phyloP scores from a whole-genome alignment of 2,113 vertebrate genomes.

The Mola mola region DNA sequence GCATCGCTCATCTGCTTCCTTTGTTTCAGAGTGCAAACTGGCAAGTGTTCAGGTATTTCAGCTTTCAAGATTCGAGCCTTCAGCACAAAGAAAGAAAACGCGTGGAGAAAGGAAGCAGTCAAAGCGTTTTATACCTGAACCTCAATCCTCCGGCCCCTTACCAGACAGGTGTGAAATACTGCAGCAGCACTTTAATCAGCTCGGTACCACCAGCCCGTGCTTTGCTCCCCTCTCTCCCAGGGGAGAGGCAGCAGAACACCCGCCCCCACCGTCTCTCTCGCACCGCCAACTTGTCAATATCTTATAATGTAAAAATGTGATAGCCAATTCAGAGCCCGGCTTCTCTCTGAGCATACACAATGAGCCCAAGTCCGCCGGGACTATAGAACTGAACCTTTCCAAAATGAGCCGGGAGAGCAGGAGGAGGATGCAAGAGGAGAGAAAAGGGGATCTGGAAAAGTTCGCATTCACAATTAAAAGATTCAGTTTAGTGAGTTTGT shows the following conservation, averaged over 20 bases:
- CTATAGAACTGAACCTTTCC: conserved; percentile 37
- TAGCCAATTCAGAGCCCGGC: conserved; percentile 68
- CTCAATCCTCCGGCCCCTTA: too few species aligned
- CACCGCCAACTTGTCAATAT: conserved; percentile 74
- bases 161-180: conserved; percentile 42
- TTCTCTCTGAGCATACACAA: conserved; percentile 66
- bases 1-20: background rate
- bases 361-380: conserved; percentile 53
- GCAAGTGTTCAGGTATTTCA: too few species aligned
- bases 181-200: conserved; percentile 58
- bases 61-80: too few species aligned
- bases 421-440: conserved; percentile 31
- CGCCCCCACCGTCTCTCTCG: conserved; percentile 23
- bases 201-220: conserved; percentile 45
- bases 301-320: conserved; percentile 76
- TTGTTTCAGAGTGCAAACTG: background rate
- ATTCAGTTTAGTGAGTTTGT: conserved; percentile 41
- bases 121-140: too few species aligned
- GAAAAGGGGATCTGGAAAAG: conserved; percentile 1
- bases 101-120: too few species aligned
- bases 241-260: conserved; percentile 31
- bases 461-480: conserved; percentile 49
- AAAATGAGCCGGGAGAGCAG: conserved; percentile 43
- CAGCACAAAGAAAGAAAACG: background rate
- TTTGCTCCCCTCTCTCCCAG: conserved; percentile 27